phyloP scores from a whole-genome alignment of 2,113 vertebrate species.

The Arenaria interpres region DNA sequence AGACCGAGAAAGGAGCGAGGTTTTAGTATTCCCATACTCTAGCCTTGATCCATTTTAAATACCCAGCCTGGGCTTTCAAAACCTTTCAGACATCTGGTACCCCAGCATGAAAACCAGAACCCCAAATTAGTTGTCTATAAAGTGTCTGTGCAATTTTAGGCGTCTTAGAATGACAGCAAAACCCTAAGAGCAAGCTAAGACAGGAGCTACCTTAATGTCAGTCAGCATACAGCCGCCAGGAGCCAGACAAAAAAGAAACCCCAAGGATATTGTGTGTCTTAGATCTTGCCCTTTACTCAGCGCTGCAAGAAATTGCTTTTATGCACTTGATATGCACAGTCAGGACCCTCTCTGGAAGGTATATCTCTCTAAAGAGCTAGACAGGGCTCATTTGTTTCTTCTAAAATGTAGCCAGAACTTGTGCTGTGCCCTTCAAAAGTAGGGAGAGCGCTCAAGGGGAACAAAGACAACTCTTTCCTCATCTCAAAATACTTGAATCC shows the following conservation, averaged over 20 bases:
- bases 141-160: not conserved
- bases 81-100: not conserved
- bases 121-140: not conserved
- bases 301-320: not conserved
- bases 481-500: not conserved
- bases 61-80: not conserved
- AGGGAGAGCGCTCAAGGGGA: not conserved
- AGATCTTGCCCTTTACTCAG: not conserved
- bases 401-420: not conserved
- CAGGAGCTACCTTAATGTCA: not conserved
- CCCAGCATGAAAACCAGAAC: not conserved
- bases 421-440: not conserved
- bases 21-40: not conserved
- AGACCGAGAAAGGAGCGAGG: not conserved
- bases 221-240: not conserved
- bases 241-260: not conserved
- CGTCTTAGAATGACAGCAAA: not conserved
- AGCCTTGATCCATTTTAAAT: not conserved
- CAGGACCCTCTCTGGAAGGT: not conserved
- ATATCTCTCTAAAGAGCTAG: not conserved
- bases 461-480: not conserved
- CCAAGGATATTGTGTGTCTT: not conserved
- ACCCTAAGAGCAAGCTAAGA: not conserved
- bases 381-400: not conserved
- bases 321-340: not conserved